These are phyloP conservation scores for Acomys russatus DNA, from an alignment of 2,797 vertebrate species.

Conservation along the genomic window DNA sequence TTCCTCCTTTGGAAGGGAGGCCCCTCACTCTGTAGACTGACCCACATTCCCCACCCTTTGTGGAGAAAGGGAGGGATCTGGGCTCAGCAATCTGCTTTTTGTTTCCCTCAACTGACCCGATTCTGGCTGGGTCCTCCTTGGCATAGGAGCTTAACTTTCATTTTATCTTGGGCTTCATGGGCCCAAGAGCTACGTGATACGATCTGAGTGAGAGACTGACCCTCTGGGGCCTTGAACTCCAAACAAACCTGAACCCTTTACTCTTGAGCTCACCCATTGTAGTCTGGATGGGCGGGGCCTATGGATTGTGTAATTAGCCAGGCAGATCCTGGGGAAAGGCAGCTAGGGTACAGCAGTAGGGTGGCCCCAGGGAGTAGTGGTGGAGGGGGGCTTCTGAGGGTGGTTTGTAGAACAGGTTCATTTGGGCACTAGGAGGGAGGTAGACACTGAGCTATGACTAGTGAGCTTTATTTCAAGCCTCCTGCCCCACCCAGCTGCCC, in stretches of 20 bases:
- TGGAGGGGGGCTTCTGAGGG: not conserved
- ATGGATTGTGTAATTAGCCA: not conserved
- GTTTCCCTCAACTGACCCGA: accelerated
- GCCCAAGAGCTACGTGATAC: not conserved
- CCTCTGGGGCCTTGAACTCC: not conserved
- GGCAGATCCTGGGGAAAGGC: not conserved
- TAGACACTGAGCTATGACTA: not conserved
- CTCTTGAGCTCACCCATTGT: too few relatives aligned
- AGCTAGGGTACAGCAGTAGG: not conserved
- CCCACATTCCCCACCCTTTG: not conserved
- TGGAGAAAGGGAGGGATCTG: not conserved
- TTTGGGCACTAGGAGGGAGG: not conserved
- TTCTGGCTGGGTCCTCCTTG: accelerated
- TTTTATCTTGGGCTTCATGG: not conserved
- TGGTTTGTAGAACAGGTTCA: conserved; percentile 16
- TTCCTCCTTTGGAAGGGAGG: not conserved
- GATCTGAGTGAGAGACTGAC: not conserved
- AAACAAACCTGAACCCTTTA: not conserved
- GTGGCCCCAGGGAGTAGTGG: not conserved
- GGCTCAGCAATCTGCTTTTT: not conserved
- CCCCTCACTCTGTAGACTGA: not conserved
- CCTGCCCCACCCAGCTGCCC: accelerated
- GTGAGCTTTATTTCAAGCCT: not conserved
- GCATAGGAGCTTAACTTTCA: not conserved
- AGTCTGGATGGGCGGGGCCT: not conserved